phyloP scores from a whole-genome alignment of 92 coral and sea anemone species.

The Phenganax marumi region DNA sequence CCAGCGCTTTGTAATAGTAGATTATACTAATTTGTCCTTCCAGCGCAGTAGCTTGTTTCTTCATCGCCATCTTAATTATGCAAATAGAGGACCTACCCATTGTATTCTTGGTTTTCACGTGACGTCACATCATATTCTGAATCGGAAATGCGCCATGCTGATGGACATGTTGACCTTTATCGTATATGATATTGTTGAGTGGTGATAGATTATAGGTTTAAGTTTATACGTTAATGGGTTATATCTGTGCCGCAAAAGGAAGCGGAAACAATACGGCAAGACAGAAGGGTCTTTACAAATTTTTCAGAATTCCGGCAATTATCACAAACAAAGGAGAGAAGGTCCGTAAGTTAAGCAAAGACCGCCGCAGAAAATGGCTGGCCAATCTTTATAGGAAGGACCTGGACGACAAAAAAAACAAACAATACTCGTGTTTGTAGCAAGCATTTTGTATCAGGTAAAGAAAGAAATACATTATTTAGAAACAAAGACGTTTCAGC shows the following conservation, averaged over 20 bases:
- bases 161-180: not conserved
- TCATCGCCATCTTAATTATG: too few species aligned
- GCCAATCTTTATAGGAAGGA: slow-evolving; percentile 56
- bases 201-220: too few species aligned
- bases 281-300: slow-evolving; percentile 38
- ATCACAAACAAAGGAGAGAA: slow-evolving; percentile 45
- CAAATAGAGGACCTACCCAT: too few species aligned
- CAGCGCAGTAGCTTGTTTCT: too few species aligned
- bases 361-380: slow-evolving; percentile 53
- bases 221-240: slow-evolving; percentile 46
- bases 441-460: slow-evolving; percentile 49
- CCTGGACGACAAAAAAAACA: slow-evolving; percentile 47
- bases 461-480: not conserved
- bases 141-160: slow-evolving; percentile 1
- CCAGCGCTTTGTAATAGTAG: too few species aligned
- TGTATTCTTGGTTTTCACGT: too few species aligned
- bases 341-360: slow-evolving; percentile 40
- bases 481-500: not conserved
- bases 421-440: slow-evolving; percentile 59
- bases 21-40: too few species aligned
- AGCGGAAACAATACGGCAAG: slow-evolving; percentile 41
- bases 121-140: slow-evolving; percentile 5
- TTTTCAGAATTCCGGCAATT: slow-evolving; percentile 54
- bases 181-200: not conserved
- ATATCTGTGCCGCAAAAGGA: slow-evolving; percentile 50